These are phyloP conservation scores for Felis chaus DNA, from an alignment of 2,113 vertebrate genomes.

Conservation along the genomic window DNA sequence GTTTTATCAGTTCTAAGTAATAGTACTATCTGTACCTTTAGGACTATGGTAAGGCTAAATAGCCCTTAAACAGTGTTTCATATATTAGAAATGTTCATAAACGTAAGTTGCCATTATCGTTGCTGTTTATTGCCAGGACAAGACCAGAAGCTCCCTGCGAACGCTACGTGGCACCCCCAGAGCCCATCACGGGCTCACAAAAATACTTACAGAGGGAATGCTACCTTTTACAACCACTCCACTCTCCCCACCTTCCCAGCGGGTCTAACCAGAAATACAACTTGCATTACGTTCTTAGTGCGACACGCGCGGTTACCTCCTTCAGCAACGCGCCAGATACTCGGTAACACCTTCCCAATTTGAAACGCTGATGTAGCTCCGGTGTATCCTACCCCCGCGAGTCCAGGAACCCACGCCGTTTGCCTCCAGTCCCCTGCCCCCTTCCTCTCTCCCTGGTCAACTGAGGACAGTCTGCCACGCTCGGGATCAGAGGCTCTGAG, in stretches of 20 bases:
- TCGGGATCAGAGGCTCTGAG: background rate
- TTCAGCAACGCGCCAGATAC: background rate
- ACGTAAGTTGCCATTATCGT: background rate
- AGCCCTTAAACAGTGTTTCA: background rate
- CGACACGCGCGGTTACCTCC: background rate
- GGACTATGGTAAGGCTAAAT: background rate
- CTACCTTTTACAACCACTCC: background rate
- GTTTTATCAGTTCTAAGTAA: background rate
- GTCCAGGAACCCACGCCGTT: background rate
- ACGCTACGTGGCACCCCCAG: background rate
- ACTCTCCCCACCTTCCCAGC: background rate
- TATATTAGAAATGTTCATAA: background rate
- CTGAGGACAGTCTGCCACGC: background rate
- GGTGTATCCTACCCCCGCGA: background rate
- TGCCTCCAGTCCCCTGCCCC: background rate
- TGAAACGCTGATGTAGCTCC: background rate
- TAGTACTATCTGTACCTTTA: background rate
- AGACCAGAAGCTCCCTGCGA: background rate
- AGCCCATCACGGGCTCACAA: background rate
- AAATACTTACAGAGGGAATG: background rate
- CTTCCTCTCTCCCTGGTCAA: background rate
- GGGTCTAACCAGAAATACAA: slow-evolving; percentile 28
- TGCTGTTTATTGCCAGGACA: background rate
- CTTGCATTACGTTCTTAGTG: background rate
- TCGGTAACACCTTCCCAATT: background rate